phyloP scores from a whole-genome alignment of 2,113 vertebrate genomes.

The Fregata magnificens region DNA sequence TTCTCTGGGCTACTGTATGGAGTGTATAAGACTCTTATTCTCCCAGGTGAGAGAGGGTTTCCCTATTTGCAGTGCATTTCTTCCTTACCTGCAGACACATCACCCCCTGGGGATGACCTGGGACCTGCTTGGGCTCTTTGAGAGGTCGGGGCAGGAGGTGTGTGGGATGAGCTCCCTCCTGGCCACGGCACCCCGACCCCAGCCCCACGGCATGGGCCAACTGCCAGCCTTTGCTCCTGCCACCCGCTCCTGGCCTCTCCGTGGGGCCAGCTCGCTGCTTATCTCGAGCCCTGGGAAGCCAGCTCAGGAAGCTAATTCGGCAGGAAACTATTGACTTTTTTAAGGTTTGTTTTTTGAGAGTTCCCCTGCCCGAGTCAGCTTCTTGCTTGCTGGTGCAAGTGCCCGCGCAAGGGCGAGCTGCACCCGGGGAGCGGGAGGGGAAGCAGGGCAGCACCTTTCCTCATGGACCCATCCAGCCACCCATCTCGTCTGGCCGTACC shows the following conservation, averaged over 20 bases:
- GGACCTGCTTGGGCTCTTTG: not conserved
- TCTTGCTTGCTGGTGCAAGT: not conserved
- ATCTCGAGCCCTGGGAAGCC: not conserved
- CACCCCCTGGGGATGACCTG: not conserved
- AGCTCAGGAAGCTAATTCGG: not conserved
- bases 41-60: not conserved
- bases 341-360: not conserved
- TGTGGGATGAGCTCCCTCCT: not conserved
- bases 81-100: not conserved
- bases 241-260: not conserved
- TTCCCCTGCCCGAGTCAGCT: not conserved
- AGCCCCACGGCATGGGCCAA: not conserved
- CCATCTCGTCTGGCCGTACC: accelerated
- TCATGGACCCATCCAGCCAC: not conserved
- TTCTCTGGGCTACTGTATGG: not conserved
- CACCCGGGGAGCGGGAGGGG: accelerated
- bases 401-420: accelerated
- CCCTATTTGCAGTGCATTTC: not conserved
- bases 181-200: not conserved
- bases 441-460: not conserved
- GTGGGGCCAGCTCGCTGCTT: not conserved
- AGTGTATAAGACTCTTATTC: not conserved
- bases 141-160: not conserved
- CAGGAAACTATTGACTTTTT: not conserved
- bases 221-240: not conserved